These are phyloP conservation scores for Cercopithecus petaurista DNA, from an alignment of 2,797 vertebrate genomes.

Conservation along the genomic window DNA sequence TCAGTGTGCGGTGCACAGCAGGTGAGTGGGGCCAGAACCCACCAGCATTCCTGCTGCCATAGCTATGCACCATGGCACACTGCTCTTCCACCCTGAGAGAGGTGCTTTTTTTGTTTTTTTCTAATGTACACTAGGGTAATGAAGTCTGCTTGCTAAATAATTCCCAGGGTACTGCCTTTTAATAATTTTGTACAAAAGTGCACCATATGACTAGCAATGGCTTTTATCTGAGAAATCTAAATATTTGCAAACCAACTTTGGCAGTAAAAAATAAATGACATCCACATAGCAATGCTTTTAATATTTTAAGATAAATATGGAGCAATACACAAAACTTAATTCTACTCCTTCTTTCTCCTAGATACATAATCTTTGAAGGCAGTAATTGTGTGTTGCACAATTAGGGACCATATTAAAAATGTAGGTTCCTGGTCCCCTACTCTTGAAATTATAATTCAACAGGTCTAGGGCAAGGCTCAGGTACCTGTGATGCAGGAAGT, in stretches of 20 bases:
- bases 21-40: fast-evolving
- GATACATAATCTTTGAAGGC: neutral
- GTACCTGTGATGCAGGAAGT: neutral
- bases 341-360: neutral
- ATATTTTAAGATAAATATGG: neutral
- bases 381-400: neutral
- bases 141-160: neutral
- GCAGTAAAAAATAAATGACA: neutral
- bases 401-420: neutral
- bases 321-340: neutral
- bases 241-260: neutral
- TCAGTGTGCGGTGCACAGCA: fast-evolving
- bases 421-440: neutral
- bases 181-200: neutral
- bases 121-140: neutral
- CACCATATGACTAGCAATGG: neutral
- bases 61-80: neutral
- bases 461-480: neutral
- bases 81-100: too few species aligned
- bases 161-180: neutral
- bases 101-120: neutral
- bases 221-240: neutral
- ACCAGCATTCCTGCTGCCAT: too few species aligned
- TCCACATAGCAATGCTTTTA: neutral
- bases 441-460: neutral